Evolutionary conservation across 2,888 invertebrate genomes (phyloP).

Genomic region (Meteorus colon): DNA sequence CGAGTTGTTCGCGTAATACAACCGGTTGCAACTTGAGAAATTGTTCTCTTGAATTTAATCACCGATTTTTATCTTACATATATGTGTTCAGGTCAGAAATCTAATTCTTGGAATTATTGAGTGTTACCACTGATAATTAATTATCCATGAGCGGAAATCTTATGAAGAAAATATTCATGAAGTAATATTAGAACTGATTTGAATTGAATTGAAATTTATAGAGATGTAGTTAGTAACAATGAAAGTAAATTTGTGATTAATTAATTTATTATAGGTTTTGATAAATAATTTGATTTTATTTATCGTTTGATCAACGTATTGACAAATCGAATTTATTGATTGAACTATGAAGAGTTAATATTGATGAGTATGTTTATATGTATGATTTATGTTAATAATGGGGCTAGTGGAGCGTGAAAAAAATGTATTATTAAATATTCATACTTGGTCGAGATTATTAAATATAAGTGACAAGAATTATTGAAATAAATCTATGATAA

Average conservation of each 20-base stretch:
- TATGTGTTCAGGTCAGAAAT: constrained; percentile 20
- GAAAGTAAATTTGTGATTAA: not conserved
- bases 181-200: not conserved
- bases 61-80: constrained; percentile 21
- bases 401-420: not conserved
- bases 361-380: too few relatives aligned
- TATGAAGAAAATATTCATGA: too few relatives aligned
- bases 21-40: not conserved
- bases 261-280: not conserved
- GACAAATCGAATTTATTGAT: not conserved
- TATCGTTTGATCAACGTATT: not conserved
- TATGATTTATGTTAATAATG: not conserved
- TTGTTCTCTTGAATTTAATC: constrained; percentile 32
- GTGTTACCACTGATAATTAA: not conserved
- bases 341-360: not conserved
- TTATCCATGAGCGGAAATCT: constrained; percentile 44
- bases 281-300: not conserved
- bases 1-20: constrained; percentile 25
- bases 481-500: not conserved
- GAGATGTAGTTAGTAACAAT: not conserved
- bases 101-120: not conserved
- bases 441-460: not conserved
- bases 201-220: not conserved
- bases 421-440: not conserved
- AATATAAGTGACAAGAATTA: not conserved